Conservation (phyloP, 2,113 vertebrate species). For the Scytalopus superciliaris region DNA sequence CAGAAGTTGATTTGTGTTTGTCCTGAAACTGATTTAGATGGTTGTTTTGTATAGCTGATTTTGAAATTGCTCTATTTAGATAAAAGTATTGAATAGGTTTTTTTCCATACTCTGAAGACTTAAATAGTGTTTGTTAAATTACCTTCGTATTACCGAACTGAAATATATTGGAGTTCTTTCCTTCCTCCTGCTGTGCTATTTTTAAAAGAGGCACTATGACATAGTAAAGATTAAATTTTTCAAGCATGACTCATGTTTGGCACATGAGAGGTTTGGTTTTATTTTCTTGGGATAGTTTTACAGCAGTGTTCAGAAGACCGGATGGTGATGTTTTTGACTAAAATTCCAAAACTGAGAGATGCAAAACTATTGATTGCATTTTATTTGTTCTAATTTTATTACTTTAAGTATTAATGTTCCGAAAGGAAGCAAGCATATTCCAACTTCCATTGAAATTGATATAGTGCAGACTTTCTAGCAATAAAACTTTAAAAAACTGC, state of each 20-base stretch:
- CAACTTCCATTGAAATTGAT: neutral
- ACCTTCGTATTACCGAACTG: neutral
- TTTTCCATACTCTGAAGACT: neutral
- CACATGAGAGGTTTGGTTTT: neutral
- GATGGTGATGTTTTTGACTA: neutral
- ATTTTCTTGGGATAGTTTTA: neutral
- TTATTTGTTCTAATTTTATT: neutral
- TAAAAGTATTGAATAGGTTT: neutral
- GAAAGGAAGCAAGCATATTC: neutral
- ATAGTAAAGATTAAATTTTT: neutral
- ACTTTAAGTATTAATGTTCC: neutral
- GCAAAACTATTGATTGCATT: neutral
- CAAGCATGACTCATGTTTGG: neutral
- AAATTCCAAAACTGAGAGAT: neutral
- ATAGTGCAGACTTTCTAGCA: neutral
- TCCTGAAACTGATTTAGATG: neutral
- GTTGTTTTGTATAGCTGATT: neutral
- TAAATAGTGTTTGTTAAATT: neutral
- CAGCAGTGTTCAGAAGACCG: neutral
- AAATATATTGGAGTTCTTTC: neutral
- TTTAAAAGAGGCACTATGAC: neutral
- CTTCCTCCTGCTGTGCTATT: accelerated
- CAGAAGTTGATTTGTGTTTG: neutral
- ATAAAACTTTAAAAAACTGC: neutral
- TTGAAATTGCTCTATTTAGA: neutral